Conservation (phyloP, 2,888 invertebrate genomes). For the Kuschelorhynchus macadamiae region DNA sequence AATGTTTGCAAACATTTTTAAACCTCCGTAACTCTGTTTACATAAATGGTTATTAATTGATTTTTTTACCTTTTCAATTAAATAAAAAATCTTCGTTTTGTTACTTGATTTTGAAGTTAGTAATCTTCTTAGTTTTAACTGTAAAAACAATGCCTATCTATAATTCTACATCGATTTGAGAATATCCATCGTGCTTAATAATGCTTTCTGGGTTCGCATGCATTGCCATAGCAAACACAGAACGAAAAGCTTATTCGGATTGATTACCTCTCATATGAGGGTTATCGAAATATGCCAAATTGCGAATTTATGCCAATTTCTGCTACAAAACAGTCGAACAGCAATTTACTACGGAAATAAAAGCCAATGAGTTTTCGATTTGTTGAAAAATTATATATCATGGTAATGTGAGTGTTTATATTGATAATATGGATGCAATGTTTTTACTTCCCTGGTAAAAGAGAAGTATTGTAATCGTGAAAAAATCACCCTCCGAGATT, state of each 20-base stretch:
- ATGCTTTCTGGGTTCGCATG: neutral
- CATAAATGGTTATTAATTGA: too few relatives aligned
- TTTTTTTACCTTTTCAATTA: too few relatives aligned
- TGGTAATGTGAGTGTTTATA: conserved; percentile 23
- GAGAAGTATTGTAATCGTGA: too few relatives aligned
- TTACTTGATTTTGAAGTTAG: too few relatives aligned
- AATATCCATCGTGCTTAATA: too few relatives aligned
- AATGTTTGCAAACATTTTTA: too few relatives aligned
- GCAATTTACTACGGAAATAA: conserved; percentile 35
- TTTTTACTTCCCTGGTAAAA: neutral
- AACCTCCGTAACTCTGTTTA: too few relatives aligned
- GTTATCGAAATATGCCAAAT: conserved; percentile 44
- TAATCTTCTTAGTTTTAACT: too few relatives aligned
- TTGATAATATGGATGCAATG: neutral
- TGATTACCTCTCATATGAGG: conserved; percentile 42
- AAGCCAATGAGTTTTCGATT: conserved; percentile 41
- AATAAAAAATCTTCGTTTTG: too few relatives aligned
- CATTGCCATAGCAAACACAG: neutral
- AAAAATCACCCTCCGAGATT: too few relatives aligned
- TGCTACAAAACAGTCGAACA: conserved; percentile 32
- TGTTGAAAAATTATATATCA: conserved; percentile 27
- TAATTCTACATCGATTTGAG: too few relatives aligned
- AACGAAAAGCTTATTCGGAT: conserved; percentile 31
- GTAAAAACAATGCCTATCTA: too few relatives aligned
- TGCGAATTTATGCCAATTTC: conserved; percentile 45